Base-by-base conservation (phyloP, 2,113 vertebrate species). In the Hyperoodon ampullatus region DNA sequence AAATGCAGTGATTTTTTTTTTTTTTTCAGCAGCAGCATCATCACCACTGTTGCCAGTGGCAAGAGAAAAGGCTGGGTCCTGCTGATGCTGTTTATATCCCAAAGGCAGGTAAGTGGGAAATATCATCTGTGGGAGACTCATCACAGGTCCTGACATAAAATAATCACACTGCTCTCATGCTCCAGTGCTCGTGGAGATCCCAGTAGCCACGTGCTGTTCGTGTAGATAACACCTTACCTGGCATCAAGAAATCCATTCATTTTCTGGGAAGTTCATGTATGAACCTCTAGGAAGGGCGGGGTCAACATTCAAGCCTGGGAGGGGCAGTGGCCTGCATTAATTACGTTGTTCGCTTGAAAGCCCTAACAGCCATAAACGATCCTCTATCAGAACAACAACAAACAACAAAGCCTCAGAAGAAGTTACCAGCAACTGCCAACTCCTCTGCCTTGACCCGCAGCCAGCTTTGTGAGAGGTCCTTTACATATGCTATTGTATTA, bases 1-100 rank as follows among this genome's bases (percentile, higher is more conserved):
- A 98, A 95, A 92, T 11, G 39, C 12, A 78, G 78, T 12, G 75
- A 8, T 53, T 68, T 93, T 93, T 83, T 89, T 71, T 65, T 75
- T 75, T 50, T 10, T 0, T 1, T 0, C 53, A 89, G 84, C 24
- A 86, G 65, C 42, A 84, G 95, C 53, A 63, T 80, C 81, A 85
- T 42, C 50, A 66, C 65, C 47, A 90, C 63, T n/a, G 66, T 35
- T 74, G 66, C 92, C n/a, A 70, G 15, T 28, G 93, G 85, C 61
- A 90, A 89, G 47, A 80, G 90, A 92, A 91, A 5, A 74, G 65
- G 70, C 18, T 72, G 15, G 68, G 42, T 80, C 50, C 35, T 35
- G 26, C 26, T 68, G 70, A 84, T 71, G 65, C 53, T 60, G 39
- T 81, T 88, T 81, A 33, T 19, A 80, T 81, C 33, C 58, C 28